A percentile compares a stretch with the other conserved stretches of the same genome.
Conservation (phyloP, 2,888 invertebrate species). For the Napeogenes sylphis region DNA sequence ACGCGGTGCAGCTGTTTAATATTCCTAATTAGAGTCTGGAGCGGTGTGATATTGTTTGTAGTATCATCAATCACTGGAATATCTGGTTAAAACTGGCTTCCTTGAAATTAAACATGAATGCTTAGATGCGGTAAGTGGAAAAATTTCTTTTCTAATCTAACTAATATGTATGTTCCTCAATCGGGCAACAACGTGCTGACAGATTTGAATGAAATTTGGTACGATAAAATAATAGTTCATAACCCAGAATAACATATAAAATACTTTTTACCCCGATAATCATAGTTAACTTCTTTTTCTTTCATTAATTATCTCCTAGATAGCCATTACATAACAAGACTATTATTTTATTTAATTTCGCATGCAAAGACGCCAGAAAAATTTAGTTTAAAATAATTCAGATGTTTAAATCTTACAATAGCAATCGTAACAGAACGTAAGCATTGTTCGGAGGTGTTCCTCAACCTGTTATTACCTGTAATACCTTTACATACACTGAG, state of each 20-base stretch:
- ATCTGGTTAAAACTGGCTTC: constrained; percentile 10
- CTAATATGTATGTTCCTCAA: no score
- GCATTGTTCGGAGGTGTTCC: constrained; percentile 28
- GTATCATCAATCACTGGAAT: constrained; percentile 25
- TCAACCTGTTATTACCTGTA: constrained; percentile 48
- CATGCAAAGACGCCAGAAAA: no score
- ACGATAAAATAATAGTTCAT: no score
- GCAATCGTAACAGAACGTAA: background rate
- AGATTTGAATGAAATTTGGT: no score
- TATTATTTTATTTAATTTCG: no score
- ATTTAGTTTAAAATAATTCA: background rate
- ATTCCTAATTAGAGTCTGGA: constrained; percentile 59
- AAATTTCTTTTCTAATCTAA: no score
- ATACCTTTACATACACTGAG: constrained; percentile 43
- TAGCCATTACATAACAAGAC: no score
- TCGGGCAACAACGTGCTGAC: no score
- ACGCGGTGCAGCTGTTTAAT: constrained; percentile 63
- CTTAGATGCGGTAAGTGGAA: background rate
- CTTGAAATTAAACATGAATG: background rate
- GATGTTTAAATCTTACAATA: background rate
- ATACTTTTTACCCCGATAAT: no score
- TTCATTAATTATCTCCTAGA: no score
- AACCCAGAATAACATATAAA: no score
- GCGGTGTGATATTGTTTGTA: constrained; percentile 30
- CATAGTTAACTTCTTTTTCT: no score